phyloP scores from a whole-genome alignment of 2,797 vertebrate genomes.

The Gymnoscopelus microlampas region DNA sequence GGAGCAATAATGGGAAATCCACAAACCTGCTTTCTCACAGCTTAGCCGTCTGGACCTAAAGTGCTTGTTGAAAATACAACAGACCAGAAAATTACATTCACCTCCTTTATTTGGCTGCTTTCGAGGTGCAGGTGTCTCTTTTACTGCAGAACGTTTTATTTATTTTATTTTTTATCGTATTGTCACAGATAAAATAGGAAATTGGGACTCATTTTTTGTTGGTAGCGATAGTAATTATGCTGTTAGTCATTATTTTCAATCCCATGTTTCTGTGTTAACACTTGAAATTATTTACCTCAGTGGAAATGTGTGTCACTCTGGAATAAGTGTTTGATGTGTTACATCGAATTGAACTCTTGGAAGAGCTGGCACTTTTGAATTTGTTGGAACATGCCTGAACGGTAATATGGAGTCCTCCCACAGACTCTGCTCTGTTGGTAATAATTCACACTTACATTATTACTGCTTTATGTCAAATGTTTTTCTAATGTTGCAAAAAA shows the following conservation, averaged over 20 bases:
- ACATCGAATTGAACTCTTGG: background rate
- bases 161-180: too few species aligned
- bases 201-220: too few species aligned
- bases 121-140: background rate
- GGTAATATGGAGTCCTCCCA: background rate
- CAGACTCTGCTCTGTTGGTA: background rate
- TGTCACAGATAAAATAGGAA: too few species aligned
- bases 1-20: slow-evolving; percentile 43
- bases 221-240: too few species aligned
- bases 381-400: slow-evolving; percentile 2
- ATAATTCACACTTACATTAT: too few species aligned
- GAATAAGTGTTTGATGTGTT: background rate
- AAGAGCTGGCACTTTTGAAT: background rate
- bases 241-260: too few species aligned
- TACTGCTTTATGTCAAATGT: background rate
- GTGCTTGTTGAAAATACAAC: background rate
- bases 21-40: slow-evolving; percentile 44
- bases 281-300: background rate
- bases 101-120: background rate
- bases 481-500: background rate
- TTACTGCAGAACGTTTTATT: background rate
- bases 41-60: slow-evolving; percentile 4
- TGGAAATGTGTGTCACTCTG: background rate
- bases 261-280: too few species aligned
- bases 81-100: background rate